Conservation (phyloP, 2,797 vertebrate genomes). For the Meda fulgida region DNA sequence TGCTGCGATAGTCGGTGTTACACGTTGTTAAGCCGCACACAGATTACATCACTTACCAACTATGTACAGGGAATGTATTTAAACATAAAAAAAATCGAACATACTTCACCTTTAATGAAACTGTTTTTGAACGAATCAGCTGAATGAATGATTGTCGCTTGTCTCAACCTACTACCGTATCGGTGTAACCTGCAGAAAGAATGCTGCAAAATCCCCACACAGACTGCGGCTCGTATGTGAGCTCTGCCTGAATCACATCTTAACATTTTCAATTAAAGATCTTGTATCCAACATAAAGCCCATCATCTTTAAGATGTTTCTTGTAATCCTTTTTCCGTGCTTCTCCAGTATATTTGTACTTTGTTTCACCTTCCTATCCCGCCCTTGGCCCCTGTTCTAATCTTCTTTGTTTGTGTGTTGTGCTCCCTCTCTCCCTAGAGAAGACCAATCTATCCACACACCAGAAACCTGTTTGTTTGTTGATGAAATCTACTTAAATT, state of each 20-base stretch:
- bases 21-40: too few relatives aligned
- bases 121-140: neutral
- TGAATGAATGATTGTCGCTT: neutral
- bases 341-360: conserved; percentile 24
- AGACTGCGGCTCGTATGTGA: neutral
- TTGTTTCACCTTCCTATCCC: conserved; percentile 50
- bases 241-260: conserved; percentile 8
- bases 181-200: neutral
- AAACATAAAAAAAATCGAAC: neutral
- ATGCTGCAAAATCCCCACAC: neutral
- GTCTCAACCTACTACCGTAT: neutral
- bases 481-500: conserved; percentile 45
- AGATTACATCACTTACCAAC: neutral
- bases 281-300: conserved; percentile 35
- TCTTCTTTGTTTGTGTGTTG: conserved; percentile 45
- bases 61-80: neutral
- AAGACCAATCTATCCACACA: conserved; percentile 27
- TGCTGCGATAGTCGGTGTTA: too few relatives aligned
- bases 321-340: conserved; percentile 32
- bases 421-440: conserved; percentile 21
- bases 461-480: conserved; percentile 51
- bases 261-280: conserved; percentile 38
- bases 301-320: neutral
- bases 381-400: conserved; percentile 42
- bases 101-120: conserved; percentile 1